Percentiles rank a stretch among this genome's conserved stretches.
Conservation (phyloP, 2,113 vertebrate genomes). For the Propithecus coquereli region DNA sequence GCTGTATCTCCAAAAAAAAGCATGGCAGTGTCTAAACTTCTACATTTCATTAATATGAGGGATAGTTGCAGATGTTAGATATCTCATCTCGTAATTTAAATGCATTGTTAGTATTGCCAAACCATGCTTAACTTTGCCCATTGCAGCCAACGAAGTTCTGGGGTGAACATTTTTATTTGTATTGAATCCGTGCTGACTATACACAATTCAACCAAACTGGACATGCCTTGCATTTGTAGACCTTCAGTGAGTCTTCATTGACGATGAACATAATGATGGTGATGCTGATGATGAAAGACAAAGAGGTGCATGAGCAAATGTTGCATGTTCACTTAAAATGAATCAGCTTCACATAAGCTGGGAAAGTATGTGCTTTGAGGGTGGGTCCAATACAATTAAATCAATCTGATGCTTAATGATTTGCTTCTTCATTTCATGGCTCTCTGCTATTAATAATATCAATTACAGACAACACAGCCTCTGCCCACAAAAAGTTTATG, state of each 20-base stretch:
- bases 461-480: not conserved
- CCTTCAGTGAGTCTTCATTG: not conserved
- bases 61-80: not conserved
- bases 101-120: not conserved
- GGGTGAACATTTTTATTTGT: not conserved
- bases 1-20: not conserved
- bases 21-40: not conserved
- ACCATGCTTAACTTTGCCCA: not conserved
- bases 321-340: not conserved
- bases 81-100: not conserved
- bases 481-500: not conserved
- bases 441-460: not conserved
- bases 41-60: not conserved
- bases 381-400: not conserved
- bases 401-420: not conserved
- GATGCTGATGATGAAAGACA: not conserved
- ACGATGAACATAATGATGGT: not conserved
- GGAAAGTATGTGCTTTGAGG: not conserved
- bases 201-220: not conserved
- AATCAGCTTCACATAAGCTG: not conserved
- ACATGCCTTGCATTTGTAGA: not conserved
- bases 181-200: not conserved
- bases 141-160: not conserved
- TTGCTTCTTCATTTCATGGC: accelerated
- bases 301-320: not conserved